Base-by-base conservation (phyloP, 2,113 vertebrate species). In the Corythoichthys haematopterus region DNA sequence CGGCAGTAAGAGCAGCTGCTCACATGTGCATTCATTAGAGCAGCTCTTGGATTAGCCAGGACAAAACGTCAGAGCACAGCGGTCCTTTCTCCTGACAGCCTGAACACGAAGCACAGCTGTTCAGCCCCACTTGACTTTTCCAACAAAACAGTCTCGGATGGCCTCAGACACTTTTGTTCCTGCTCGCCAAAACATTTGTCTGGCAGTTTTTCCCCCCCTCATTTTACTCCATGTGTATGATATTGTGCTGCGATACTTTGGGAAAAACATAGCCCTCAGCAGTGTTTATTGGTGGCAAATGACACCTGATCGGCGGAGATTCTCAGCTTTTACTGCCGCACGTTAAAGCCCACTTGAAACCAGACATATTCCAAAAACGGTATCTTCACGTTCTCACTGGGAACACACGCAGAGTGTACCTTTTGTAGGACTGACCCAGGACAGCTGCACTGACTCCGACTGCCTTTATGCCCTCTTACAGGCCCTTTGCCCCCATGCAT, bases 371-470 rank as follows among this genome's bases (percentile, higher is more conserved):
- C 36, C 71, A 76, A 46, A 48, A 47, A 70, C 56, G 35, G 64
- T 3, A 52, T 37, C 36, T 56, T n/a, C 15, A 63, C 65, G 35
- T 50, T 45, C 51, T 63, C 40, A 33, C 57, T 72, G 16, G 70
- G 75, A 87, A 86, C 84, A 86, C 83, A 82, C 87, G 83, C 68
- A 70, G 15, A 50, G 13, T 77, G 84, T 87, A 78, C 87, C 66
- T 80, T 71, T 46, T 82, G 73, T 75, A 86, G 88, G 82, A 88
- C 74, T 59, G 65, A 56, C 81, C 80, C 62, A 60, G 71, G 85
- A 91, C 91, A 92, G 91, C 91, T 92, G 91, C 89, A 82, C 66
- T 72, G 80, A 76, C 75, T 88, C 77, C 12, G 53, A n/a, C 80
- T 61, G 15, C 53, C 72, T 77, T 68, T 70, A 57, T 78, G 65